These are phyloP conservation scores for Okamejei kenojei DNA, from an alignment of 2,797 vertebrate species.

Conservation along the genomic window DNA sequence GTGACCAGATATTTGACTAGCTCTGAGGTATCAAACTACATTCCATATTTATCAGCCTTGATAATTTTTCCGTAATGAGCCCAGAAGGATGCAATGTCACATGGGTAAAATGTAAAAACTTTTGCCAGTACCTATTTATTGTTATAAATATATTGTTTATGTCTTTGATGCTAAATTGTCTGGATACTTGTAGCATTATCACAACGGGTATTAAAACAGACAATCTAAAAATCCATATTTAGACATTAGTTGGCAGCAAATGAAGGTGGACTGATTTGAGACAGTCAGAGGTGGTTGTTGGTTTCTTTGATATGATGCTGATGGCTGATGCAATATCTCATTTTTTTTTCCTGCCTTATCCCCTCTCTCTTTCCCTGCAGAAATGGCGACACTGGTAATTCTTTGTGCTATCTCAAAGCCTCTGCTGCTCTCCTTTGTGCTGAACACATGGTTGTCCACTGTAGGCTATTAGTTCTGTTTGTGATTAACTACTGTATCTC, in stretches of 20 bases:
- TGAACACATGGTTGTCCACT: neutral
- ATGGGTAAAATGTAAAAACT: neutral
- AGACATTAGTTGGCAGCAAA: too few species aligned
- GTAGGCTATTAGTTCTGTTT: neutral
- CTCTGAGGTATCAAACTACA: neutral
- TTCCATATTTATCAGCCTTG: too few species aligned
- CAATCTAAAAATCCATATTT: too few species aligned
- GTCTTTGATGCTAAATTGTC: neutral
- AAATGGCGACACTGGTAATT: too few species aligned
- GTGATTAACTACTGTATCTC: neutral
- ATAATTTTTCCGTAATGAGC: neutral
- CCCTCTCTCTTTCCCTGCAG: too few species aligned
- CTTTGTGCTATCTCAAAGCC: neutral
- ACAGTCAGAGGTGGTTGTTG: too few species aligned
- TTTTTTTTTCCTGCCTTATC: too few species aligned
- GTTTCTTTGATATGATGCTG: too few species aligned
- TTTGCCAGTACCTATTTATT: neutral
- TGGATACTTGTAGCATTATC: neutral
- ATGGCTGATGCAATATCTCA: too few species aligned
- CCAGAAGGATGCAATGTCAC: too few species aligned
- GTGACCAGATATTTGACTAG: neutral
- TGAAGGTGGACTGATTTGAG: too few species aligned
- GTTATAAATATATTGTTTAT: neutral
- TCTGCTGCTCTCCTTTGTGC: neutral
- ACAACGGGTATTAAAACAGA: neutral